A percentile compares a stretch with the other conserved stretches of the same genome.
phyloP scores from a whole-genome alignment of 1,140 invertebrate species.

The Zaprionus capensis region DNA sequence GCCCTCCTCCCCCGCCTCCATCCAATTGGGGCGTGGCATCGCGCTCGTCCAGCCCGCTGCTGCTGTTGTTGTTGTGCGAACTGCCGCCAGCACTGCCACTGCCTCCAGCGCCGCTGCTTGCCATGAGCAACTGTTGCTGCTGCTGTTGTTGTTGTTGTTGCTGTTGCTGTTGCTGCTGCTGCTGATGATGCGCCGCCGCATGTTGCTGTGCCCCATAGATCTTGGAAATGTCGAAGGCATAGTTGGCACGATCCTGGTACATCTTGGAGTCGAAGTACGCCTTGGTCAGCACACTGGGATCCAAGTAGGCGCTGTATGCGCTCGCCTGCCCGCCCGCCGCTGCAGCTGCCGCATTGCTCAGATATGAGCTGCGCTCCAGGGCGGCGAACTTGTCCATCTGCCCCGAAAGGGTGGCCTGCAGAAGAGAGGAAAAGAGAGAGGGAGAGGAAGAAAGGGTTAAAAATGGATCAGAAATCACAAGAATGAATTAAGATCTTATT shows the following conservation, averaged over 20 bases:
- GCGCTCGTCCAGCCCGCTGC: slow-evolving; percentile 71
- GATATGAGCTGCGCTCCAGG: slow-evolving; percentile 83
- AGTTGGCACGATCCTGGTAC: slow-evolving; percentile 90
- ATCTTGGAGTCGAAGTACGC: slow-evolving; percentile 92
- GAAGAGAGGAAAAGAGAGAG: background rate
- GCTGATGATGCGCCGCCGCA: slow-evolving; percentile 74
- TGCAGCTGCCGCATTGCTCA: slow-evolving; percentile 70
- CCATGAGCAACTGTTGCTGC: slow-evolving; percentile 64
- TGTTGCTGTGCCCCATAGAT: slow-evolving; percentile 86
- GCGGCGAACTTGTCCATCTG: slow-evolving; percentile 84
- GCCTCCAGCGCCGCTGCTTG: slow-evolving; percentile 43
- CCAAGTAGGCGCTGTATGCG: slow-evolving; percentile 87
- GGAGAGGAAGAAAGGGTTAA: too few relatives aligned
- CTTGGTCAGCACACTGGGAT: slow-evolving; percentile 90
- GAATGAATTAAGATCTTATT: background rate
- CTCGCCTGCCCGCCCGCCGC: slow-evolving; percentile 76
- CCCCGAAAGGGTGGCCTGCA: slow-evolving; percentile 71
- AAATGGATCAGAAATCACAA: background rate
- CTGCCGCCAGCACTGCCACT: slow-evolving; percentile 63
- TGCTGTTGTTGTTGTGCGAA: slow-evolving; percentile 77
- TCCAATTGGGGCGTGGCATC: slow-evolving; percentile 81
- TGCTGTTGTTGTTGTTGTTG: slow-evolving; percentile 68
- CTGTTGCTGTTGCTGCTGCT: slow-evolving; percentile 75
- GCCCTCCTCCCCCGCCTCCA: slow-evolving; percentile 55
- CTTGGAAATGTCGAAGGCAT: slow-evolving; percentile 89